These are phyloP conservation scores for Myiozetetes cayanensis DNA, from an alignment of 2,113 vertebrate genomes.

Conservation along the genomic window DNA sequence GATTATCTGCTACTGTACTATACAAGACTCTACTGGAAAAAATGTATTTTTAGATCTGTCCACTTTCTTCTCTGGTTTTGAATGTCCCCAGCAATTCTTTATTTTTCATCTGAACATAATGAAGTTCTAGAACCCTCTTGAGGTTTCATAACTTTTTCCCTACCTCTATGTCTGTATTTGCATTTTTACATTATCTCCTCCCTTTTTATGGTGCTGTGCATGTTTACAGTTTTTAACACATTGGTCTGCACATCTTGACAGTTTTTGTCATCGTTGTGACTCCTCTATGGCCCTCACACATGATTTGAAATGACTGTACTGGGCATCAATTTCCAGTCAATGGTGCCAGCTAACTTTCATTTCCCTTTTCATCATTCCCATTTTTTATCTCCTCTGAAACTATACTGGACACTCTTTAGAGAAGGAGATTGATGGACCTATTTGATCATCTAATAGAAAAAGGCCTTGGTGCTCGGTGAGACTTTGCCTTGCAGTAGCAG, in stretches of 20 bases:
- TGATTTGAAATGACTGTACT: background rate
- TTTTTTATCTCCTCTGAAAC: background rate
- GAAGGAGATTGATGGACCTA: background rate
- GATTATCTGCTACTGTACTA: background rate
- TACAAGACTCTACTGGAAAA: background rate
- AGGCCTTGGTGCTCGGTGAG: background rate
- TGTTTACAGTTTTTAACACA: background rate
- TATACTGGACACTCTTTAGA: background rate
- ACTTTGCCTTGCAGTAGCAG: background rate
- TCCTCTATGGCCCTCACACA: background rate
- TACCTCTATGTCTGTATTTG: background rate
- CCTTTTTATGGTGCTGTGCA: background rate
- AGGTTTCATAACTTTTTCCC: background rate
- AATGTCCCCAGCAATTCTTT: background rate
- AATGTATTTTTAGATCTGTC: background rate
- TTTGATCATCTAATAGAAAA: constrained; percentile 28
- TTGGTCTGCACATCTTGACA: background rate
- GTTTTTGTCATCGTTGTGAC: background rate
- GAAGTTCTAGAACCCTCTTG: background rate
- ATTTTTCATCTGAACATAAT: background rate
- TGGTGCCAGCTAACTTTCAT: background rate
- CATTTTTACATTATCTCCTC: background rate
- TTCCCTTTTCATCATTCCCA: background rate
- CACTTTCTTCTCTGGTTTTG: background rate
- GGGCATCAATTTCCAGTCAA: background rate